Percentiles rank a stretch among this genome's conserved stretches.
These are phyloP conservation scores for Dichetophora obliterata DNA, from an alignment of 2,888 invertebrate genomes.

Conservation along the genomic window DNA sequence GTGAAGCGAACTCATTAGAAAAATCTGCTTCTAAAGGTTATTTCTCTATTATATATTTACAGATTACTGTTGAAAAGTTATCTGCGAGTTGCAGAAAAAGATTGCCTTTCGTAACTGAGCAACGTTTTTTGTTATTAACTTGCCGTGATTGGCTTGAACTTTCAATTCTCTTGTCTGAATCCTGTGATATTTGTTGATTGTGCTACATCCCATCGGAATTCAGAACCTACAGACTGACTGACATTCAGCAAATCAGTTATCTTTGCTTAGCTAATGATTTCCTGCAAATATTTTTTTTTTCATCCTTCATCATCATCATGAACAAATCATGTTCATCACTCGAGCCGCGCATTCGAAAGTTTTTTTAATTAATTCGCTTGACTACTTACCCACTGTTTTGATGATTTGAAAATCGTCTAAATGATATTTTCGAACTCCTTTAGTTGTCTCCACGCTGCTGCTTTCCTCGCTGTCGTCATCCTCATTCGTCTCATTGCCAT, in stretches of 20 bases:
- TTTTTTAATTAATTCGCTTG: constrained; percentile 13
- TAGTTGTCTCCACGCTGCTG: constrained; percentile 64
- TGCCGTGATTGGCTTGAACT: not conserved
- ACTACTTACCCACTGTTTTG: constrained; percentile 90
- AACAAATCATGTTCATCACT: not conserved
- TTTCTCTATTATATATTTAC: no score
- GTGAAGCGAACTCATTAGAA: no score
- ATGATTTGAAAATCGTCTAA: constrained; percentile 87
- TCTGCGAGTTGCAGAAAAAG: no score
- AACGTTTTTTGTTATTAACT: not conserved
- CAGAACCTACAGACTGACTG: no score
- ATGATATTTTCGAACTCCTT: constrained; percentile 73
- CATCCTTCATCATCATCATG: not conserved
- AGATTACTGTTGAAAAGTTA: no score
- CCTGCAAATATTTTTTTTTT: not conserved
- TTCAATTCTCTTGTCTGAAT: no score
- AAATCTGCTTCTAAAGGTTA: no score
- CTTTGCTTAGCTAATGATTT: constrained; percentile 5
- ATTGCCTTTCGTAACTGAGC: not conserved
- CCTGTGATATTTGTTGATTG: no score
- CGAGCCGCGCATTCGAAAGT: not conserved
- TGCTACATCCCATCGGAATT: no score
- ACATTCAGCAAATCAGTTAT: not conserved
- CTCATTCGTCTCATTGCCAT: constrained; percentile 61
- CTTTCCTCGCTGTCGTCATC: constrained; percentile 69